Evolutionary conservation across 2,888 invertebrate species (phyloP), one percentile per base, ranked within the genome.

Genomic region (Agriotes lineatus): DNA sequence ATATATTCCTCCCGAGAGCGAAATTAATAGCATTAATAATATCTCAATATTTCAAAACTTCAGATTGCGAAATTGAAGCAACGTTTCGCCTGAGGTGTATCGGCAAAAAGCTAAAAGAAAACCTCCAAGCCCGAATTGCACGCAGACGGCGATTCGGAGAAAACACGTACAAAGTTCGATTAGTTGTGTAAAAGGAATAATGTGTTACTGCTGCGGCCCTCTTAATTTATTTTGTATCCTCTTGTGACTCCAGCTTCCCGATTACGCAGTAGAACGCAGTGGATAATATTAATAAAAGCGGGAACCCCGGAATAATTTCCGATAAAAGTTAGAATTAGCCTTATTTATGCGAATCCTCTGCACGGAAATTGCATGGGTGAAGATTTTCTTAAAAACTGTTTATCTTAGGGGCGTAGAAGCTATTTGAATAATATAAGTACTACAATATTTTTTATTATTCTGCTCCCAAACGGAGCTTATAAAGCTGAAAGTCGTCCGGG

Each of bases 131-230:
- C 22, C 25, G 50, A 52, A 35, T 52, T 61, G 20, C 50, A 61
- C 50, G 61, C 50, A 61, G 48, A 35, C 50, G 52, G 35, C 42
- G 37, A 61, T 52, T 19, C 33, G 42, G 45, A 61, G 56, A 33
- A 56, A 63, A 63, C 63, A 63, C 44, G 63, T 54, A 54, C 44
- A 63, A n/a, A 56, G 30, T 54, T 63, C 54, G 54, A 63, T 63
- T 63, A 63, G 63, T 63, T 63, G 56, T 56, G 52, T 62, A 61
- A 50, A 61, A 61, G 61, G 50, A 61, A 50, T 61, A 61, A 61
- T 61, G 39, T 61, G 50, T 50, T 50, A 61, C 61, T 35, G 33
- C 50, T 30, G 33, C 16, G 12, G 7, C 19, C 33, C 52, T 33
- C 33, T 52, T 50, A 12, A 50, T 50, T 33, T 33, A 52, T 52